Percentiles rank a stretch among this genome's conserved stretches.
These are phyloP conservation scores for Prosopocoilus inquinatus DNA, from an alignment of 2,888 invertebrate genomes.

Conservation along the genomic window DNA sequence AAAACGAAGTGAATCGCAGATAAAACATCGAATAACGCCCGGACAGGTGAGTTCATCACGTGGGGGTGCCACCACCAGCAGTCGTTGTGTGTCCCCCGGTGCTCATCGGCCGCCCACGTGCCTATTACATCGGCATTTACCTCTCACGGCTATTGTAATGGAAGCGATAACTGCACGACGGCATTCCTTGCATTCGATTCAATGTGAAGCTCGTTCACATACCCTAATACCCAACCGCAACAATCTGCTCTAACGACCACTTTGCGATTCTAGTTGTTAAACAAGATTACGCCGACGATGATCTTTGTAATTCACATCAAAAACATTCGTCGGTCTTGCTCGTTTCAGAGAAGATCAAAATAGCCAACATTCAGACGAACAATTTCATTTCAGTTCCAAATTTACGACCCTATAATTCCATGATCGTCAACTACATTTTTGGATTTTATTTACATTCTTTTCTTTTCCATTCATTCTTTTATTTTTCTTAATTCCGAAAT, in stretches of 20 bases:
- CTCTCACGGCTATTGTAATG: constrained; percentile 32
- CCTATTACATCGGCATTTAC: constrained; percentile 46
- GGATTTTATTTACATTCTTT: too few relatives aligned
- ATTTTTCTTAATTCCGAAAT: too few relatives aligned
- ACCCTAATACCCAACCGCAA: constrained; percentile 17
- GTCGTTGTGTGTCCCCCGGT: constrained; percentile 37
- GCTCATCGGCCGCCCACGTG: constrained; percentile 45
- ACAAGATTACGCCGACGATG: constrained; percentile 1
- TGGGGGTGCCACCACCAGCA: constrained; percentile 16
- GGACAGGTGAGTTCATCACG: constrained; percentile 33
- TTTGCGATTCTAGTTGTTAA: constrained; percentile 10
- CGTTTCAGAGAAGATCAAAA: too few relatives aligned
- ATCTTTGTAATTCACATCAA: background rate
- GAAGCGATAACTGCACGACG: constrained; percentile 40
- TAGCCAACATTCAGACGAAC: too few relatives aligned
- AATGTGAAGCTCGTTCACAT: constrained; percentile 22
- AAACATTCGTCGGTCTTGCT: background rate
- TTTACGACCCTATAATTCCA: too few relatives aligned
- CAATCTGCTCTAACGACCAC: constrained; percentile 15
- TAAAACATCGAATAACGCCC: constrained; percentile 40
- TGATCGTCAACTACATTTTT: too few relatives aligned
- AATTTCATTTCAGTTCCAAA: too few relatives aligned
- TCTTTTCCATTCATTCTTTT: too few relatives aligned
- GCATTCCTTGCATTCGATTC: constrained; percentile 32
- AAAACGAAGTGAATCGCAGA: constrained; percentile 38